Evolutionary conservation across 2,113 vertebrate genomes (phyloP).

Genomic region (Morone saxatilis): DNA sequence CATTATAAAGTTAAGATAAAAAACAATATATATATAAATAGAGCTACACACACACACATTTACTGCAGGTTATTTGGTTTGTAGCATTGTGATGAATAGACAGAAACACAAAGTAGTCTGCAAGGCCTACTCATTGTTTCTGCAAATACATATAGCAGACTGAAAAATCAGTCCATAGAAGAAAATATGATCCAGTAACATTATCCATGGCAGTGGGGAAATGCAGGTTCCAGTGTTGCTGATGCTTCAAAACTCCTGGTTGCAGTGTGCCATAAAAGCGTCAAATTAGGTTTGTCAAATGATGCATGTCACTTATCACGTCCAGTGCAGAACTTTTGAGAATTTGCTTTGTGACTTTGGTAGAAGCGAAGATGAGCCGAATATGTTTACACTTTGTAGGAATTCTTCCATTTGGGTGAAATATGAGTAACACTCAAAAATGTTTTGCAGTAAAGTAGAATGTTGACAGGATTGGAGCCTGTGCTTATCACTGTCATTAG

Average conservation of each 20-base stretch:
- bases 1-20: neutral
- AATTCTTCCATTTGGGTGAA: slow-evolving; percentile 28
- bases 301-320: slow-evolving; percentile 10
- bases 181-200: slow-evolving; percentile 21
- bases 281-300: slow-evolving; percentile 40
- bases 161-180: slow-evolving; percentile 22
- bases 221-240: slow-evolving; percentile 17
- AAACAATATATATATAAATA: no score
- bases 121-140: neutral
- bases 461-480: slow-evolving; percentile 57
- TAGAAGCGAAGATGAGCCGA: slow-evolving; percentile 27
- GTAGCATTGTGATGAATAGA: slow-evolving; percentile 23
- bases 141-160: slow-evolving; percentile 4
- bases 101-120: neutral
- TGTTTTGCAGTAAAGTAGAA: slow-evolving; percentile 53
- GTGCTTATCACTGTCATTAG: slow-evolving; percentile 66
- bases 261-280: slow-evolving; percentile 24
- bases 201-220: neutral
- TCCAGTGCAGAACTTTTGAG: neutral
- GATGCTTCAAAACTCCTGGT: slow-evolving; percentile 16
- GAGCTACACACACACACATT: no score
- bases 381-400: slow-evolving; percentile 28
- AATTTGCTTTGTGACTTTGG: slow-evolving; percentile 26
- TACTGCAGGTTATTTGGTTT: neutral
- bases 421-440: slow-evolving; percentile 43